Percentiles rank a stretch among this genome's conserved stretches.
These are phyloP conservation scores for Remorina albescens DNA, from an alignment of 2,797 vertebrate species.

Conservation along the genomic window DNA sequence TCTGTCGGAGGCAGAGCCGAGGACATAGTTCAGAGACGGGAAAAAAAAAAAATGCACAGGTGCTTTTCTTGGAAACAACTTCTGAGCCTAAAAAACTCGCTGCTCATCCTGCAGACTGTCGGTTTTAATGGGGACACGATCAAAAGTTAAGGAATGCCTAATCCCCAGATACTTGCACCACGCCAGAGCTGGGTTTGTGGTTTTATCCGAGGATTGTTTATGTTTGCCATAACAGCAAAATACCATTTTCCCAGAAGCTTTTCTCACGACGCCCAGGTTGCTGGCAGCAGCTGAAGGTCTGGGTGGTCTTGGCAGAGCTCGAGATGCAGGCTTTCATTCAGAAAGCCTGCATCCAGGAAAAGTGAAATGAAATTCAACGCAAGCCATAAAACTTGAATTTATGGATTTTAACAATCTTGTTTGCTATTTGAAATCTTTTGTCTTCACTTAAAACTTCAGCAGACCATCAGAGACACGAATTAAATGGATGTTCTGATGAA, in stretches of 20 bases:
- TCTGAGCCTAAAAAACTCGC: neutral
- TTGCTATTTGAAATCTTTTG: neutral
- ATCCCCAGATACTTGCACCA: conserved; percentile 11
- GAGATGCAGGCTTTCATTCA: conserved; percentile 19
- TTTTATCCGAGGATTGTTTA: conserved; percentile 30
- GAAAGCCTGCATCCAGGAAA: conserved; percentile 14
- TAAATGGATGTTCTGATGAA: neutral
- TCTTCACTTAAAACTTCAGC: too few species aligned
- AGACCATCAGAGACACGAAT: neutral
- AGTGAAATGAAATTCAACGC: neutral
- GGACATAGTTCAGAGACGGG: neutral
- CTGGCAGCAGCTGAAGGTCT: conserved; percentile 39
- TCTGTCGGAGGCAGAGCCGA: conserved; percentile 65
- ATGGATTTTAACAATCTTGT: neutral
- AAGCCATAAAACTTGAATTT: conserved; percentile 16
- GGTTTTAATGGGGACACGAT: neutral
- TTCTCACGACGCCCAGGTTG: conserved; percentile 36
- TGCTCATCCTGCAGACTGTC: neutral
- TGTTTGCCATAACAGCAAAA: conserved; percentile 38
- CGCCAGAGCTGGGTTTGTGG: conserved; percentile 1
- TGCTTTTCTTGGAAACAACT: conserved; percentile 2
- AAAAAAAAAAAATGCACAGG: neutral
- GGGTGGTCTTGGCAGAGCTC: conserved; percentile 53
- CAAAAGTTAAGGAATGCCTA: conserved; percentile 6
- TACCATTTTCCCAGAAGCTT: conserved; percentile 31